These are phyloP conservation scores for Sylvia atricapilla DNA, from an alignment of 2,113 vertebrate genomes.

Conservation along the genomic window DNA sequence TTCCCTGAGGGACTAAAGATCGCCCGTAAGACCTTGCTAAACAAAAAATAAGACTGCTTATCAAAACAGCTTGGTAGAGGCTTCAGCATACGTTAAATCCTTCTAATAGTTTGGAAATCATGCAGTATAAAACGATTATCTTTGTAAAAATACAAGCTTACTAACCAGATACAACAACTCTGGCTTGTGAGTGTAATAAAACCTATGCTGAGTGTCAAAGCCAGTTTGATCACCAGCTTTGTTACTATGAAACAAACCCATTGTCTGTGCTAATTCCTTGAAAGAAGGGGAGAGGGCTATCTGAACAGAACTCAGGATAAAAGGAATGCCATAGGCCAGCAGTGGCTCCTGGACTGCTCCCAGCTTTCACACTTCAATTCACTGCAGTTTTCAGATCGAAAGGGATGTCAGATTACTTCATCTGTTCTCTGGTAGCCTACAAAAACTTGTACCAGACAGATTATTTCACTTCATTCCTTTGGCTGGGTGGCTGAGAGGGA, in stretches of 20 bases:
- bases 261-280: background rate
- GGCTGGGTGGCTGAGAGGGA: background rate
- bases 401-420: background rate
- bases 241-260: background rate
- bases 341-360: background rate
- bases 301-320: background rate
- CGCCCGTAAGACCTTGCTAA: constrained; percentile 61
- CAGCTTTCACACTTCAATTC: background rate
- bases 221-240: background rate
- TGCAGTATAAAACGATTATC: constrained; percentile 29
- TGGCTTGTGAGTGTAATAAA: background rate
- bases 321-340: background rate
- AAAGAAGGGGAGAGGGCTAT: background rate
- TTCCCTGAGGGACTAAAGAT: constrained; percentile 53
- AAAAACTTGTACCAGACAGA: background rate
- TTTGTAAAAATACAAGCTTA: constrained; percentile 41
- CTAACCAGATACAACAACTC: background rate
- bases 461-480: background rate
- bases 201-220: background rate
- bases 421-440: background rate
- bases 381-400: background rate
- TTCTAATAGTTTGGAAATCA: constrained; percentile 45
- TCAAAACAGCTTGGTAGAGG: constrained; percentile 42
- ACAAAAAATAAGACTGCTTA: constrained; percentile 59
- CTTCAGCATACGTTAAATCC: constrained; percentile 41